Conservation (phyloP, 2,113 vertebrate genomes). For the Promerops cafer region DNA sequence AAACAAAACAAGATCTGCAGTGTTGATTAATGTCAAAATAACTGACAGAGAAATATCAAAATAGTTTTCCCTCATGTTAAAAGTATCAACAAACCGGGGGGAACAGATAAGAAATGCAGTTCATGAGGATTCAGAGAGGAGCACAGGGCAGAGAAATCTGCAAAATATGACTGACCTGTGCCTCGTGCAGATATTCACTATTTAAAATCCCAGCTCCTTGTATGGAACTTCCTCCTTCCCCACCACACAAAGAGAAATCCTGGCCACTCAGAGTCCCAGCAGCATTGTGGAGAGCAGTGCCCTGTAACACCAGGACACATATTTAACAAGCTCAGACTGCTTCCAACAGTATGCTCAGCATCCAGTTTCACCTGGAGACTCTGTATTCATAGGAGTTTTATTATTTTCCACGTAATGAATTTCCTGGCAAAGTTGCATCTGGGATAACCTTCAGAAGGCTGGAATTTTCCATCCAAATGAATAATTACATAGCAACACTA, state of each 20-base stretch:
- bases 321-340: not conserved
- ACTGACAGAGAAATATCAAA: conserved; percentile 59
- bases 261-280: not conserved
- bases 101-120: not conserved
- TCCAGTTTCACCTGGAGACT: not conserved
- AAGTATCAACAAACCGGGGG: not conserved
- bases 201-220: not conserved
- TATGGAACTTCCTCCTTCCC: not conserved
- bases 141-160: not conserved
- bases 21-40: conserved; percentile 62
- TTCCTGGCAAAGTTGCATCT: conserved; percentile 9
- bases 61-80: conserved; percentile 49
- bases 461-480: conserved; percentile 26
- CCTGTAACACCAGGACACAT: not conserved
- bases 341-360: not conserved
- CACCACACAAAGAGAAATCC: not conserved
- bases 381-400: not conserved
- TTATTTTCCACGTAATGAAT: conserved; percentile 15
- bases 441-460: not conserved
- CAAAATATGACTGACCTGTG: not conserved
- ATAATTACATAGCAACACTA: not conserved
- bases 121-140: not conserved
- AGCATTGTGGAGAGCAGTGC: not conserved
- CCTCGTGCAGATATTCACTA: not conserved
- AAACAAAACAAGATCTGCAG: conserved; percentile 63